A percentile compares a stretch with the other conserved stretches of the same genome.
Evolutionary conservation across 2,113 vertebrate species (phyloP).

Genomic region (Panthera uncia): DNA sequence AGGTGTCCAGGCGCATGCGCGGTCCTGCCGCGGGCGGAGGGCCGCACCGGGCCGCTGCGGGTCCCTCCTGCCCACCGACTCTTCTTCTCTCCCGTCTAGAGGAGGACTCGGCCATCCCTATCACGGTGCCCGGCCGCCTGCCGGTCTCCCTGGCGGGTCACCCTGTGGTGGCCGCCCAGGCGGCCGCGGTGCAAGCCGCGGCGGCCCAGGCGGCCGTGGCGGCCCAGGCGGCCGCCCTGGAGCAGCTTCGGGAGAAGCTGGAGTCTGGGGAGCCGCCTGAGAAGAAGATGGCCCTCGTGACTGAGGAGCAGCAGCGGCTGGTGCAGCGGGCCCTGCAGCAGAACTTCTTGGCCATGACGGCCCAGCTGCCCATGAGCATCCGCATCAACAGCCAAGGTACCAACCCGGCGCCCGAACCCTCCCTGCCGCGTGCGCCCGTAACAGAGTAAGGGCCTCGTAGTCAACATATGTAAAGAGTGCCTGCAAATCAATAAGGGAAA

Average conservation of each 20-base stretch:
- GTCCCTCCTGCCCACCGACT: rapidly evolving
- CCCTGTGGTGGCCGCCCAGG: slow-evolving; percentile 91
- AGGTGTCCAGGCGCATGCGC: too few species aligned
- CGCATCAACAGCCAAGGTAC: slow-evolving; percentile 97
- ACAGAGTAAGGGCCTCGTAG: background rate
- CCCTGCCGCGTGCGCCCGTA: rapidly evolving
- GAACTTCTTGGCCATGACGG: slow-evolving; percentile 96
- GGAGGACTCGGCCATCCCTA: slow-evolving; percentile 89
- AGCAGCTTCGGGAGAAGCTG: slow-evolving; percentile 97
- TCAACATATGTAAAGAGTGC: background rate
- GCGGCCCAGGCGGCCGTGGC: slow-evolving; percentile 89
- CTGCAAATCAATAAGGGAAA: background rate
- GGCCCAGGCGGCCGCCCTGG: slow-evolving; percentile 93
- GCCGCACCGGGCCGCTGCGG: background rate
- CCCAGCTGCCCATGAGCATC: slow-evolving; percentile 98
- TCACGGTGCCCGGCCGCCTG: slow-evolving; percentile 87
- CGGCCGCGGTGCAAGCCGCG: slow-evolving; percentile 85
- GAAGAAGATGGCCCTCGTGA: slow-evolving; percentile 94
- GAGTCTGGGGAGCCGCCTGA: slow-evolving; percentile 95
- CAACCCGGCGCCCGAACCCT: background rate
- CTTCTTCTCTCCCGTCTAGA: slow-evolving; percentile 80
- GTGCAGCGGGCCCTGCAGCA: slow-evolving; percentile 96
- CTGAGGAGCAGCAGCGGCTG: slow-evolving; percentile 94
- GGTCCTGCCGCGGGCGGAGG: background rate
- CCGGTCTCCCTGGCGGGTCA: slow-evolving; percentile 88